phyloP scores from a whole-genome alignment of 2,113 vertebrate species.

The Beaufortia kweichowensis region DNA sequence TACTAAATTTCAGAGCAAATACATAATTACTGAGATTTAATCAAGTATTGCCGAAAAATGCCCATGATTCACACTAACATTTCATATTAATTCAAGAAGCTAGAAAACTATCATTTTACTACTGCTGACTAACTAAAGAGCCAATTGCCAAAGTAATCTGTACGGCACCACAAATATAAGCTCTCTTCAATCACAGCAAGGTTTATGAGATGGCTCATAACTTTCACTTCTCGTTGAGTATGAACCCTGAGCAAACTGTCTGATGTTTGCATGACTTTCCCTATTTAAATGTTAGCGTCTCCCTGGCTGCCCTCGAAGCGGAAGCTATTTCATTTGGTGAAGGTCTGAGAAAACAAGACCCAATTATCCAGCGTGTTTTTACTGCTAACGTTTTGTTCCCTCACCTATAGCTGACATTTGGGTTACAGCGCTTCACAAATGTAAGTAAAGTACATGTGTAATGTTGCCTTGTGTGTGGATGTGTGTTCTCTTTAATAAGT shows the following conservation, averaged over 20 bases:
- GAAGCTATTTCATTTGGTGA: background rate
- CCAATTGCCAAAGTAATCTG: background rate
- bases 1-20: no score
- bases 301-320: slow-evolving; percentile 12
- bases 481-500: background rate
- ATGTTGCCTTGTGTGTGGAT: background rate
- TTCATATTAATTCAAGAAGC: background rate
- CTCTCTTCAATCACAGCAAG: background rate
- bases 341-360: slow-evolving; percentile 2
- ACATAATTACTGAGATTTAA: no score
- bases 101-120: background rate
- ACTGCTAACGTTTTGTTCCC: background rate
- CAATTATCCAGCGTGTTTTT: background rate
- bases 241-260: background rate
- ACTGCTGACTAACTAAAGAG: background rate
- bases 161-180: background rate
- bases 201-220: background rate
- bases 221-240: background rate
- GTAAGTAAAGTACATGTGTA: background rate
- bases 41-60: no score
- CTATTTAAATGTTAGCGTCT: slow-evolving; percentile 48
- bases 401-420: background rate
- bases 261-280: slow-evolving; percentile 47
- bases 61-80: background rate
- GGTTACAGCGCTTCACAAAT: background rate